Percentiles rank a stretch among this genome's conserved stretches.
These are phyloP conservation scores for Agrypnia vestita DNA, from an alignment of 1,140 invertebrate species.

Conservation along the genomic window DNA sequence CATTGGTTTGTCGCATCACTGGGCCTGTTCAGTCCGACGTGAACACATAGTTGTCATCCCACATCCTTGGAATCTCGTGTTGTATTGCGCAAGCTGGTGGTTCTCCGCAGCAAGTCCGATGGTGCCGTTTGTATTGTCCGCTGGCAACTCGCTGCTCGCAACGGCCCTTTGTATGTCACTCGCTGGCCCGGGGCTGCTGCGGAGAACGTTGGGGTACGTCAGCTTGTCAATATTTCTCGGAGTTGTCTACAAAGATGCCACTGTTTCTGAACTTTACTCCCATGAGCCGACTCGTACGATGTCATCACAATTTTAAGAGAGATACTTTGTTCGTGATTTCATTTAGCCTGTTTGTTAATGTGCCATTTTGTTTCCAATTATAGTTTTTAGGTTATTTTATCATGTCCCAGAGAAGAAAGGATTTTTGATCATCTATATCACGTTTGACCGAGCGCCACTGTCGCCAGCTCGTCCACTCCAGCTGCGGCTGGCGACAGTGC, in stretches of 20 bases:
- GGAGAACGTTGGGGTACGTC: slow-evolving; percentile 12
- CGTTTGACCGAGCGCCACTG: slow-evolving; percentile 48
- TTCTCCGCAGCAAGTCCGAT: slow-evolving; percentile 22
- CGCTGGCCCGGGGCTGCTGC: slow-evolving; percentile 6
- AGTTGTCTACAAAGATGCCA: slow-evolving; percentile 1
- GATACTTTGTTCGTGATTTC: slow-evolving; percentile 73
- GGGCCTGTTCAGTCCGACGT: background rate
- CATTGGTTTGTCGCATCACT: slow-evolving; percentile 20
- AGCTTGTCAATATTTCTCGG: slow-evolving; percentile 28
- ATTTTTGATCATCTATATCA: slow-evolving; percentile 78
- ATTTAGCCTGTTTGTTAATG: slow-evolving; percentile 64
- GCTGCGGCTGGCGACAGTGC: slow-evolving; percentile 49
- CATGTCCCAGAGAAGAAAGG: slow-evolving; percentile 76
- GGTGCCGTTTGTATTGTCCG: background rate
- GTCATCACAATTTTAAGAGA: slow-evolving; percentile 53
- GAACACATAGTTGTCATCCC: background rate
- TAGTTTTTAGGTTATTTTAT: slow-evolving; percentile 77
- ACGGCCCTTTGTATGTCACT: no score
- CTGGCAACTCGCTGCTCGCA: background rate
- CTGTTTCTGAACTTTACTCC: background rate
- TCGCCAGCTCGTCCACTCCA: slow-evolving; percentile 38
- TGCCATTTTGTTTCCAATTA: slow-evolving; percentile 57
- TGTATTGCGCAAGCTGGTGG: slow-evolving; percentile 26
- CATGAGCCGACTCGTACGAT: background rate
- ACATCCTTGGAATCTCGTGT: background rate